A percentile compares a stretch with the other conserved stretches of the same genome.
Evolutionary conservation across 2,888 invertebrate genomes (phyloP).

Genomic region (Miltochrista miniata): DNA sequence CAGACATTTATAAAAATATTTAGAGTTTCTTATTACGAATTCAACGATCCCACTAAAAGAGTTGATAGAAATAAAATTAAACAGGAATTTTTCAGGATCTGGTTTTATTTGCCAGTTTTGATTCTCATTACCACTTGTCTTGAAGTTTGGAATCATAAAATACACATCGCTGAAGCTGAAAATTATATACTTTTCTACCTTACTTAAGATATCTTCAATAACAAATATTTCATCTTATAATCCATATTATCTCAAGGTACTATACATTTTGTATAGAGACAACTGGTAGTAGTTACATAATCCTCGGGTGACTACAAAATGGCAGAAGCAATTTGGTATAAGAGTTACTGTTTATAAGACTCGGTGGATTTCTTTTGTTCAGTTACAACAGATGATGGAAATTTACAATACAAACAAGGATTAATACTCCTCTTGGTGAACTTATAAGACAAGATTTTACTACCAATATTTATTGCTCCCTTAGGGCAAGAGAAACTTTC

Average conservation of each 20-base stretch:
- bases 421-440: conserved; percentile 28
- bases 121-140: too few species aligned
- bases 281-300: conserved; percentile 31
- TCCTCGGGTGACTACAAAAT: conserved; percentile 59
- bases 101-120: too few species aligned
- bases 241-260: neutral
- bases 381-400: conserved; percentile 40
- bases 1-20: neutral
- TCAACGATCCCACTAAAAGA: too few species aligned
- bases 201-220: neutral
- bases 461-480: too few species aligned
- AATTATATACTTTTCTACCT: neutral
- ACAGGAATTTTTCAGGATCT: too few species aligned
- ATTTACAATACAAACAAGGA: conserved; percentile 38
- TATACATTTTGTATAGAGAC: conserved; percentile 17
- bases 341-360: conserved; percentile 54
- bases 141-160: neutral
- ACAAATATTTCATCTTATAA: neutral
- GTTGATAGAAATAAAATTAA: too few species aligned
- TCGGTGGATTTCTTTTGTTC: conserved; percentile 58
- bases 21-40: too few species aligned
- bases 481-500: too few species aligned
- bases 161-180: neutral
- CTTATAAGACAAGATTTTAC: too few species aligned
- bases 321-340: conserved; percentile 64